Conservation (phyloP, 1,140 invertebrate genomes). For the Copidosoma floridanum region DNA sequence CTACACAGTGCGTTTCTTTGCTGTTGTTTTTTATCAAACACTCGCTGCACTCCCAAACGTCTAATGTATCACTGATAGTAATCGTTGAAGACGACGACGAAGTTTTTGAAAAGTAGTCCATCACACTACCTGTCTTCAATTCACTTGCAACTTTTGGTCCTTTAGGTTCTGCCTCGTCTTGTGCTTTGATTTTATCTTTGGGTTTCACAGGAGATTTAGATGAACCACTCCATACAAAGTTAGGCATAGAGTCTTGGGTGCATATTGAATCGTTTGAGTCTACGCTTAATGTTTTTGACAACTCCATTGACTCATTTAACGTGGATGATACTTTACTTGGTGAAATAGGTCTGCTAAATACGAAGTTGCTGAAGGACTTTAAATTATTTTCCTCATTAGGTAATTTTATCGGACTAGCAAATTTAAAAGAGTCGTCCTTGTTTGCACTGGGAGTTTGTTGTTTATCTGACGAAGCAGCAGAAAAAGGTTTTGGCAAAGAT, state of each 20-base stretch:
- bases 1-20: slow-evolving; percentile 39
- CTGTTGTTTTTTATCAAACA: slow-evolving; percentile 49
- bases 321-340: slow-evolving; percentile 31
- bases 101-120: slow-evolving; percentile 38
- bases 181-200: slow-evolving; percentile 38
- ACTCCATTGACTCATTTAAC: slow-evolving; percentile 11
- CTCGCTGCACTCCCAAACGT: slow-evolving; percentile 59
- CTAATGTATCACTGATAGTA: background rate
- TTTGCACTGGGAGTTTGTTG: too few relatives aligned
- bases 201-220: slow-evolving; percentile 37
- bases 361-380: slow-evolving; percentile 57
- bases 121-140: slow-evolving; percentile 45
- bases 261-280: slow-evolving; percentile 24
- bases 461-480: background rate
- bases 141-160: slow-evolving; percentile 25
- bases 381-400: slow-evolving; percentile 36
- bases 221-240: slow-evolving; percentile 45
- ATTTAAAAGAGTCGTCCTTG: slow-evolving; percentile 44
- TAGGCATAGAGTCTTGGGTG: slow-evolving; percentile 24
- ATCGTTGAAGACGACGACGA: background rate
- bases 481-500: slow-evolving; percentile 43
- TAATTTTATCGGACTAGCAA: slow-evolving; percentile 49
- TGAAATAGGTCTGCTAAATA: slow-evolving; percentile 58
- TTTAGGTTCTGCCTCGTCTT: slow-evolving; percentile 21
- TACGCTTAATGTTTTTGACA: slow-evolving; percentile 26